phyloP scores from a whole-genome alignment of 1,140 invertebrate species.

The Magallana gigas region DNA sequence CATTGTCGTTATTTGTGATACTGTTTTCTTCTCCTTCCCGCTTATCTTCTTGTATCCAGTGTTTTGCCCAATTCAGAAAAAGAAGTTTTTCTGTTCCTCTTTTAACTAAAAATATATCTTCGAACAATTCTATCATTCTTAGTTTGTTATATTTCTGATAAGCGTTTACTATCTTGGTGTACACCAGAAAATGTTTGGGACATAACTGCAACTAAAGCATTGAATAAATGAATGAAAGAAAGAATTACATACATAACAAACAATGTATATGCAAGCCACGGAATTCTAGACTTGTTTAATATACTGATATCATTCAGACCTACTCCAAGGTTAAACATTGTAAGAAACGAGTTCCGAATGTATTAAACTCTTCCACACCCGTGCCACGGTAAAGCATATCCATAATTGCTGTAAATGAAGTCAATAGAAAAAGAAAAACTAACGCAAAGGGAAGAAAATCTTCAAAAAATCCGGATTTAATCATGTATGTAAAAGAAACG shows the following conservation, averaged over 20 bases:
- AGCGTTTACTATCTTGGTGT: constrained; percentile 54
- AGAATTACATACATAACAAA: constrained; percentile 66
- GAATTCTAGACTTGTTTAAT: constrained; percentile 58
- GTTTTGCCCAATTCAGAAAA: too few species aligned
- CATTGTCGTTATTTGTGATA: too few species aligned
- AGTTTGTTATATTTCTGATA: constrained; percentile 65
- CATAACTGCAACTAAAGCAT: constrained; percentile 71
- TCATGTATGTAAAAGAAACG: constrained; percentile 10
- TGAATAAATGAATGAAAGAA: constrained; percentile 66
- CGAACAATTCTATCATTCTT: constrained; percentile 64
- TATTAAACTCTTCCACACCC: constrained; percentile 45
- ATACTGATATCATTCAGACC: constrained; percentile 62
- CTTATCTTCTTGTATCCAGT: too few species aligned
- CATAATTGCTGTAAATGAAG: constrained; percentile 66
- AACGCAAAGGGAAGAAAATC: constrained; percentile 61
- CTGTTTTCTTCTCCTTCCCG: too few species aligned
- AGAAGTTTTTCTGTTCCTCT: too few species aligned
- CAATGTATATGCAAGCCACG: constrained; percentile 64
- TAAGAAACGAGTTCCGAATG: constrained; percentile 56
- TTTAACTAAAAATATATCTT: constrained; percentile 55
- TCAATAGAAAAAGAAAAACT: constrained; percentile 57
- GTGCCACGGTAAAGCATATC: constrained; percentile 58
- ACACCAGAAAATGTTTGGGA: constrained; percentile 67
- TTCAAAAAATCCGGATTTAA: constrained; percentile 53
- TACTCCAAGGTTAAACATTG: constrained; percentile 70